Percentiles rank a stretch among this genome's conserved stretches.
Evolutionary conservation across 1,140 invertebrate genomes (phyloP).

Genomic region (Apis laboriosa): DNA sequence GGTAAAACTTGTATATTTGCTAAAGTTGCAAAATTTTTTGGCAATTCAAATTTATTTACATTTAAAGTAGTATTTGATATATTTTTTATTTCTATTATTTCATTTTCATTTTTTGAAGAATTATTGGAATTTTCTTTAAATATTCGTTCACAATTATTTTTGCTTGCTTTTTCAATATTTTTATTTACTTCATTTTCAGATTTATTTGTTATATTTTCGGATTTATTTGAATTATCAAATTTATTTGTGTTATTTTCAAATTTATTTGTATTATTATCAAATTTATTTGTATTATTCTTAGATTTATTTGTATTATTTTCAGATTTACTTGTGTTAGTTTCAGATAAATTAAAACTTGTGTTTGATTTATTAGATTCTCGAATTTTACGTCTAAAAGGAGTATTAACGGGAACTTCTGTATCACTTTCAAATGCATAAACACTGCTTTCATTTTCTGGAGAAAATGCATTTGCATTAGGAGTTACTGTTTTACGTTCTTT

Average conservation of each 20-base stretch:
- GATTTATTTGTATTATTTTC: conserved; percentile 8
- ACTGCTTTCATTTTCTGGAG: conserved; percentile 86
- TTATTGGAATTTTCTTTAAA: conserved; percentile 1
- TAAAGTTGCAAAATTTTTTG: conserved; percentile 74
- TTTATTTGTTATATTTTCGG: background rate
- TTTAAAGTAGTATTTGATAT: conserved; percentile 21
- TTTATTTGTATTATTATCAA: conserved; percentile 8
- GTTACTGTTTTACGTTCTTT: conserved; percentile 77
- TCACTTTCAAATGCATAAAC: conserved; percentile 87
- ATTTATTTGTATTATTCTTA: background rate
- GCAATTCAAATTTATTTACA: conserved; percentile 72
- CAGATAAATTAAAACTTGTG: background rate
- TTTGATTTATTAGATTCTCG: conserved; percentile 46
- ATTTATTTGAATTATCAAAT: background rate
- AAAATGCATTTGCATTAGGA: conserved; percentile 84
- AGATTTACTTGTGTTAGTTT: background rate
- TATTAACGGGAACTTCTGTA: conserved; percentile 80
- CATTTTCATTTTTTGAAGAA: conserved; percentile 15
- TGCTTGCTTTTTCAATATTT: background rate
- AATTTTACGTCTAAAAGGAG: conserved; percentile 82
- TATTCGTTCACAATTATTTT: conserved; percentile 22
- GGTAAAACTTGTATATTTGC: conserved; percentile 76
- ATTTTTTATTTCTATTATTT: conserved; percentile 19
- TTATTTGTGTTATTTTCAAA: background rate
- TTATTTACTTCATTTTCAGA: conserved; percentile 23